These are phyloP conservation scores for Deilephila elpenor DNA, from an alignment of 2,888 invertebrate genomes.

Conservation along the genomic window DNA sequence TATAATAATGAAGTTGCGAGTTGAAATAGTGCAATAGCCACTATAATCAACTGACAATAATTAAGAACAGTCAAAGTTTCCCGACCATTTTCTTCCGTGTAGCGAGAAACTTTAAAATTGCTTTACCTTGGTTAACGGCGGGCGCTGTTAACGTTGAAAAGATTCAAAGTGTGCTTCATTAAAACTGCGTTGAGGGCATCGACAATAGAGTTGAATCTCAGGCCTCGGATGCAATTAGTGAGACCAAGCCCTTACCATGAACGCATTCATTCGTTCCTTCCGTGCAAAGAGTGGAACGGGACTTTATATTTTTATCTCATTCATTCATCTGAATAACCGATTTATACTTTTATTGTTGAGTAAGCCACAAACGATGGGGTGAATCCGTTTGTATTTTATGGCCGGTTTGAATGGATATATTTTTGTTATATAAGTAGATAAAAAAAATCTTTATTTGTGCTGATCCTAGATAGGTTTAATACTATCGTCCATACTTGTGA, in stretches of 20 bases:
- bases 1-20: conserved; percentile 46
- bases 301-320: conserved; percentile 31
- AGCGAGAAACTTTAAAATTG: conserved; percentile 68
- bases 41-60: conserved; percentile 69
- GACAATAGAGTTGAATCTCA: conserved; percentile 66
- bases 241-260: conserved; percentile 38
- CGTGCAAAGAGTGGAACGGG: conserved; percentile 27
- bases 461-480: too few relatives aligned
- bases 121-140: conserved; percentile 63
- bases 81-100: conserved; percentile 62
- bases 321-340: conserved; percentile 33
- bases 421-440: not conserved
- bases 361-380: conserved; percentile 23
- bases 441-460: not conserved
- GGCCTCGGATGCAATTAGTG: conserved; percentile 74
- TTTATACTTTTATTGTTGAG: conserved; percentile 29
- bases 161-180: conserved; percentile 77
- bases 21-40: conserved; percentile 46
- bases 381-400: conserved; percentile 23
- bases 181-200: conserved; percentile 64
- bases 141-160: conserved; percentile 62
- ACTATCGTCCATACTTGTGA: too few relatives aligned
- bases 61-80: conserved; percentile 67
- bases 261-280: conserved; percentile 44
- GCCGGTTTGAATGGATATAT: not conserved